phyloP scores from a whole-genome alignment of 1,140 invertebrate species.

The Oncopodura yosiiana region DNA sequence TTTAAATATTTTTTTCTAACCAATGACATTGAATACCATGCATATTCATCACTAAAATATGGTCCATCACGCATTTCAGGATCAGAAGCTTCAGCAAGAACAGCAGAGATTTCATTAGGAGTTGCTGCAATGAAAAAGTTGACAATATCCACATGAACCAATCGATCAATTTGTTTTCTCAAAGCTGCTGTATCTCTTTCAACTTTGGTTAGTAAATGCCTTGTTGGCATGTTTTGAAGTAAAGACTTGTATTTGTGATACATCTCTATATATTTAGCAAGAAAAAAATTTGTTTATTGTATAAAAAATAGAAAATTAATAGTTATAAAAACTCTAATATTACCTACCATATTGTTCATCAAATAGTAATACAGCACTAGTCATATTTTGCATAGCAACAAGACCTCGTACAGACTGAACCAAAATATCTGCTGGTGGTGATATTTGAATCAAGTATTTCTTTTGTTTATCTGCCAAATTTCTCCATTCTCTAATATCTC shows the following conservation, averaged over 20 bases:
- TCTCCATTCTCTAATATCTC: conserved; percentile 49
- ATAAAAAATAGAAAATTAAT: too few relatives aligned
- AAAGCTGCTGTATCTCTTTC: conserved; percentile 45
- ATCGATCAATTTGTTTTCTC: conserved; percentile 51
- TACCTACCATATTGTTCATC: conserved; percentile 68
- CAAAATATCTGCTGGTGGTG: conserved; percentile 70
- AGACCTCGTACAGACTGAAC: conserved; percentile 70
- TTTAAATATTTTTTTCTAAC: too few relatives aligned
- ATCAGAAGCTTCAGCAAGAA: conserved; percentile 48
- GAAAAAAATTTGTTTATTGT: not conserved
- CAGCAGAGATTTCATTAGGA: conserved; percentile 47
- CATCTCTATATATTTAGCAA: conserved; percentile 52
- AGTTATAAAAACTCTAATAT: too few relatives aligned
- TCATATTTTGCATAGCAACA: conserved; percentile 68
- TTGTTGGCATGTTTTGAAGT: conserved; percentile 71
- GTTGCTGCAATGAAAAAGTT: conserved; percentile 62
- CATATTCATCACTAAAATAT: conserved; percentile 42
- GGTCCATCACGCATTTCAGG: conserved; percentile 23
- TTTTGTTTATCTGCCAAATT: conserved; percentile 13
- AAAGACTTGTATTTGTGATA: conserved; percentile 85
- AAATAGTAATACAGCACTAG: conserved; percentile 80
- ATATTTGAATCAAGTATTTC: conserved; percentile 42
- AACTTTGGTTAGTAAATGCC: conserved; percentile 59
- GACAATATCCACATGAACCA: conserved; percentile 71
- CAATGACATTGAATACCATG: conserved; percentile 54